phyloP scores from a whole-genome alignment of 1,140 invertebrate genomes.

The Halictus rubicundus region DNA sequence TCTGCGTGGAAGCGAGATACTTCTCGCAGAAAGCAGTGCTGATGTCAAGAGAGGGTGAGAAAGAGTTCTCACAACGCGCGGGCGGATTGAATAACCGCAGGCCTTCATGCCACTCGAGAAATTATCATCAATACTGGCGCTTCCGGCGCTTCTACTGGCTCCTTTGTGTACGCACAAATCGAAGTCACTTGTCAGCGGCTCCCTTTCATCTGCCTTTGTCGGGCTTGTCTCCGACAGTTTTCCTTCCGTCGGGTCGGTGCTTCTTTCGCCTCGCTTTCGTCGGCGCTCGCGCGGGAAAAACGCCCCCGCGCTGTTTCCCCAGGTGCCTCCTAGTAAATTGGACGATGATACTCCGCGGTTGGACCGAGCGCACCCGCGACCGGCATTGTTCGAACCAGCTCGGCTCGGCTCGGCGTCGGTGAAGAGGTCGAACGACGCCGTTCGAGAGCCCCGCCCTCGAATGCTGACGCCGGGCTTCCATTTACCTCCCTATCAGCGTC shows the following conservation, averaged over 20 bases:
- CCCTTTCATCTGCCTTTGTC: no score
- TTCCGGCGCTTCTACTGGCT: neutral
- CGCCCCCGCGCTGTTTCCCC: neutral
- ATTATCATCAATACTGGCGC: slow-evolving; percentile 1
- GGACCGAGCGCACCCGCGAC: slow-evolving; percentile 17
- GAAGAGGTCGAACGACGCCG: slow-evolving; percentile 53
- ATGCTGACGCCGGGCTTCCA: slow-evolving; percentile 72
- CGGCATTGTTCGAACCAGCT: slow-evolving; percentile 50
- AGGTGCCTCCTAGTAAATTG: slow-evolving; percentile 37
- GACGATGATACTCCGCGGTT: slow-evolving; percentile 23
- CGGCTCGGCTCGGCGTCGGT: slow-evolving; percentile 18
- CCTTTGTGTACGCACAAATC: neutral
- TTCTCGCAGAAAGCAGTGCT: neutral
- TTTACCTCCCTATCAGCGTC: slow-evolving; percentile 73
- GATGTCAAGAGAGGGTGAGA: slow-evolving; percentile 1
- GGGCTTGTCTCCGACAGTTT: neutral
- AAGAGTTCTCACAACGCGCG: neutral
- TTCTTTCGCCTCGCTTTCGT: neutral
- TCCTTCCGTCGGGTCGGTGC: neutral
- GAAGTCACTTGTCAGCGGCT: neutral
- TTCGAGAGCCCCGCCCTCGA: slow-evolving; percentile 41
- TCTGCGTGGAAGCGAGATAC: neutral
- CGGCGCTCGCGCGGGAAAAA: neutral
- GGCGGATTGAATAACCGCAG: slow-evolving; percentile 6
- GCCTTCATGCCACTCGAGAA: neutral